phyloP scores from a whole-genome alignment of 2,888 invertebrate genomes.

The Drosophila testacea region DNA sequence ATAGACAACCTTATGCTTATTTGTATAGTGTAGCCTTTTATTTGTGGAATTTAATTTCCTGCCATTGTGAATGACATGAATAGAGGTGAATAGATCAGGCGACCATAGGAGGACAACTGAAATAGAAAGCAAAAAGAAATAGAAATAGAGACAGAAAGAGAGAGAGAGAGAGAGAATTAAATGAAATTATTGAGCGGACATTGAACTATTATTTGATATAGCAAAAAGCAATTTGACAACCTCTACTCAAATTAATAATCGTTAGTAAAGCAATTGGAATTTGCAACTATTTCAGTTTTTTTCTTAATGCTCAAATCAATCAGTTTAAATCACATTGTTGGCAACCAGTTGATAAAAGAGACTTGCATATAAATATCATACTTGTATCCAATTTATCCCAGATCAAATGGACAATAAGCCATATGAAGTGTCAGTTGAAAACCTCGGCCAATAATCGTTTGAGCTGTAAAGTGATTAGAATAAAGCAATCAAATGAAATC shows the following conservation, averaged over 20 bases:
- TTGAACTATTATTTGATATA: background rate
- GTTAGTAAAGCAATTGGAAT: slow-evolving; percentile 2
- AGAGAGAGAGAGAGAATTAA: background rate
- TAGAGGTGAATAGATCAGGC: background rate
- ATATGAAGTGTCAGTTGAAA: too few relatives aligned
- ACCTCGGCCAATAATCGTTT: too few relatives aligned
- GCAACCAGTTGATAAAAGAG: background rate
- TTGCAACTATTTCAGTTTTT: background rate
- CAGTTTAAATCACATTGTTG: background rate
- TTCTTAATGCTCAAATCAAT: background rate
- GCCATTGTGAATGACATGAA: slow-evolving; percentile 17
- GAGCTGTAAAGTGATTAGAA: background rate
- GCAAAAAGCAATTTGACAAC: background rate
- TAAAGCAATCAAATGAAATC: background rate
- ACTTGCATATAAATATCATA: background rate
- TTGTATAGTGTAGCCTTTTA: slow-evolving; percentile 11
- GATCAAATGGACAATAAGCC: background rate
- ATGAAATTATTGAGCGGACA: background rate
- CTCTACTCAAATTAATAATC: background rate
- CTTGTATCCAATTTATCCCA: background rate
- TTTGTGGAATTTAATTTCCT: slow-evolving; percentile 69
- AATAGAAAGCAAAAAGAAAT: background rate
- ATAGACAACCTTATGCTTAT: slow-evolving; percentile 6
- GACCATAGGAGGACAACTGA: background rate
- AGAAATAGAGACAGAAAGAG: background rate